Conservation (phyloP, 1,140 invertebrate genomes). For the Andrena cerasifolii region DNA sequence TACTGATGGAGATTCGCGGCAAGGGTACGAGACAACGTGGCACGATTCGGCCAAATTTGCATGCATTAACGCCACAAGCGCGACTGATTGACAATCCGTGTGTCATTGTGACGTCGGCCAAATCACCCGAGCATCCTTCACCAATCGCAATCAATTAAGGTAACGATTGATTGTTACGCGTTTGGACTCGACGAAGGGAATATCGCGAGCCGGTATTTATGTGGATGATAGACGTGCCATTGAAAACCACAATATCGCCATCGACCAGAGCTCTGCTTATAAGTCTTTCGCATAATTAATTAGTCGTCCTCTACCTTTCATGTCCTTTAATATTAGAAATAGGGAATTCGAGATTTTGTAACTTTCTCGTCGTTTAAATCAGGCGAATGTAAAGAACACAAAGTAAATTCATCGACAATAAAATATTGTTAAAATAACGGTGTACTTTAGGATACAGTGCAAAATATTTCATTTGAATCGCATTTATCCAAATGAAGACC, state of each 20-base stretch:
- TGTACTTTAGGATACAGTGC: no score
- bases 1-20: constrained; percentile 64
- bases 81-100: constrained; percentile 81
- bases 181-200: constrained; percentile 66
- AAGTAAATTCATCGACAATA: no score
- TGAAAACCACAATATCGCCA: constrained; percentile 43
- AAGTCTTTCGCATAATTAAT: constrained; percentile 36
- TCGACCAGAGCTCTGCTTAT: constrained; percentile 1
- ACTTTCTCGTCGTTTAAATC: no score
- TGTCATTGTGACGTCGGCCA: constrained; percentile 81
- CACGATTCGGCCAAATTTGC: constrained; percentile 74
- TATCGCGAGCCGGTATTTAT: constrained; percentile 63
- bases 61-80: constrained; percentile 81
- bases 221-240: constrained; percentile 56
- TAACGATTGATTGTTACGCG: constrained; percentile 80
- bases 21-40: constrained; percentile 67
- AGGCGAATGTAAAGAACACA: no score
- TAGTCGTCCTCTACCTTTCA: constrained; percentile 2
- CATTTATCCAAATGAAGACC: no score
- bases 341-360: no score
- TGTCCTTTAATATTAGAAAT: no score
- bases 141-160: constrained; percentile 80
- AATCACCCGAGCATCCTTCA: constrained; percentile 66
- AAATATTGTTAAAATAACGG: no score
- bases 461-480: no score